Base-by-base conservation (phyloP, 1,140 invertebrate genomes). In the Megathymus violae region DNA sequence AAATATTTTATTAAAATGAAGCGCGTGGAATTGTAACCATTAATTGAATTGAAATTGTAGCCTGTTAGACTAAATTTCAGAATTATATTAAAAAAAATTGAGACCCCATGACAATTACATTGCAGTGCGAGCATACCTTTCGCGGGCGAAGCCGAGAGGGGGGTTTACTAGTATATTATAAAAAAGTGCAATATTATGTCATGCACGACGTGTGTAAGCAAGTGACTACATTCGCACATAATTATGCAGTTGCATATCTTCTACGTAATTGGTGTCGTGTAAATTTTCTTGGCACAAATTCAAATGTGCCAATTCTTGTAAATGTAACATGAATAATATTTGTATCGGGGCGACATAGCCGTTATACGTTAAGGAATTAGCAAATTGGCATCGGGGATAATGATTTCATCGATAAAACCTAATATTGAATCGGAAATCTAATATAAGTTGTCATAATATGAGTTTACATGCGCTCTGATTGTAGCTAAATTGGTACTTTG, bases 201-300 rank as follows among this genome's bases (percentile, higher is more conserved):
- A 1, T 43, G 2, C 16, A 4, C 40, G 5, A 9, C 14, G 0
- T 4, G 1, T 15, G 22, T 22, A 19, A 5, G 15, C 10, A 22
- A 47, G n/a, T 38, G 38, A 22, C 22, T 22, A 7, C 51, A 41
- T 41, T 41, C 16, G 19, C 51, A 54, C 38, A 6, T 54, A 14
- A 54, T 54, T 27, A 54, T 19, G 38, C 51, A 54, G 25, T 31
- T 54, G 38, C 51, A 54, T 27, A 16, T 52, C 40, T 38, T 6
- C 13, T 27, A 52, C 13, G 11, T 11, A 54, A 41, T 54, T 15
- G 9, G 17, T 54, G 51, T 54, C 51, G 36, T 54, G 51, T 46
- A n/a, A 46, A 27, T 52, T 51, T 22, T 41, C 25, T 50, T 54
- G 51, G 51, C 51, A 54, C 25, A 25, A 25, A 5, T 4, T 54